Evolutionary conservation across 2,888 invertebrate genomes (phyloP).

Genomic region (Sphaeridia pumilis): DNA sequence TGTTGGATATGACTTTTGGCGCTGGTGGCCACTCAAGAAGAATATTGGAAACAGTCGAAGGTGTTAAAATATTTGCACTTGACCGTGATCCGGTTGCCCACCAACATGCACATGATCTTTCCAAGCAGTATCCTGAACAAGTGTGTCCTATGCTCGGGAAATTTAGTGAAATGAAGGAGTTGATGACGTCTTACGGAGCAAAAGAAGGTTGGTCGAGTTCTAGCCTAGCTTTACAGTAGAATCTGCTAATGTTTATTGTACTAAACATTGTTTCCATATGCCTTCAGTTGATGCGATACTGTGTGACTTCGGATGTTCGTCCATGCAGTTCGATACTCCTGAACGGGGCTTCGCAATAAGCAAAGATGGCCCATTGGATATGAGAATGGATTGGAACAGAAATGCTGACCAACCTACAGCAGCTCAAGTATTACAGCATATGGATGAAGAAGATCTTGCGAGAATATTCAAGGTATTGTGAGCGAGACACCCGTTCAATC

Average conservation of each 20-base stretch:
- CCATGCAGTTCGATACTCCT: conserved; percentile 80
- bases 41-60: conserved; percentile 54
- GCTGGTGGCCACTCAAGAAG: conserved; percentile 76
- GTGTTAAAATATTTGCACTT: conserved; percentile 60
- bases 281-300: conserved; percentile 68
- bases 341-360: conserved; percentile 75
- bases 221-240: too few species aligned
- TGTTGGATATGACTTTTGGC: conserved; percentile 93
- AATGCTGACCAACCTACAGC: conserved; percentile 64
- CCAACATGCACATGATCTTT: conserved; percentile 53
- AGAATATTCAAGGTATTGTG: conserved; percentile 65
- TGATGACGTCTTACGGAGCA: conserved; percentile 52
- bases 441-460: conserved; percentile 63
- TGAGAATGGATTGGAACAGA: conserved; percentile 82
- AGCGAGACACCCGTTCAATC: too few species aligned
- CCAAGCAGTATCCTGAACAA: conserved; percentile 54
- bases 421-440: conserved; percentile 69
- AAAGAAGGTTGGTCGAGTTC: too few species aligned
- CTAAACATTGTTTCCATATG: too few species aligned
- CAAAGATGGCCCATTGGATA: conserved; percentile 78
- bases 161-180: conserved; percentile 70
- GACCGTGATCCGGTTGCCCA: conserved; percentile 79
- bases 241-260: not conserved
- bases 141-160: conserved; percentile 69
- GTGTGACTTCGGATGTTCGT: conserved; percentile 89